Base-by-base conservation (phyloP, 2,888 invertebrate genomes). In the Anoplius nigerrimus region DNA sequence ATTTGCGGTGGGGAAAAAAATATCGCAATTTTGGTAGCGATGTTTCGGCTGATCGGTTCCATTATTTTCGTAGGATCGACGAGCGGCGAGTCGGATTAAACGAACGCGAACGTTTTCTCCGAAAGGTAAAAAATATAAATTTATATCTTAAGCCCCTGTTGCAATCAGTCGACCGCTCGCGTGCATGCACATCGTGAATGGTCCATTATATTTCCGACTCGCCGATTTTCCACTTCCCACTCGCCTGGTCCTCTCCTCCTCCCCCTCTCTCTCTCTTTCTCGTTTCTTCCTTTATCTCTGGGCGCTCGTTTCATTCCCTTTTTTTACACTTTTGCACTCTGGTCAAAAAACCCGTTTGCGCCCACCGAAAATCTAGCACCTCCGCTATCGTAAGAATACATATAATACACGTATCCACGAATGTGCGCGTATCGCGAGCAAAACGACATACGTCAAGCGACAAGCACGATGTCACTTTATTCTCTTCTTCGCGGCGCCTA, bases 131-230 rank as follows among this genome's bases (percentile, higher is more conserved):
- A 45, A n/a, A 34, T 55, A 55, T n/a, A 55, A 55, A 27, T 34
- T 55, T 16, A 55, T 55, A 34, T 55, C 55, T 55, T 34, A 27
- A 18, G 34, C 55, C 34, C 18, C 20, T 34, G 55, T 55, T 34
- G 18, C 34, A 18, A 16, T 55, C 27, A 34, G 20, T 55, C 18
- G 16, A 24, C 13, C 34, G 27, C 24, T 24, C 55, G 57, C 43
- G 21, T 18, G 57, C 21, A 57, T 57, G 57, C 57, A 22, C 57
- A 20, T 42, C 8, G 45, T 5, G 18, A 22, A 43, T n/a, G n/a
- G 34, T 57, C 42, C 57, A 57, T 57, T 57, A 57, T 69, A n/a
- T 27, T 43, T 62, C 61, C 45, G 53, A 27, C 60, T 48, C 55
- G 34, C 16, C 27, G 55, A 13, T 18, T 34, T 16, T 15, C 34